Base-by-base conservation (phyloP, 2,888 invertebrate genomes). In the Cataglyphis livida region DNA sequence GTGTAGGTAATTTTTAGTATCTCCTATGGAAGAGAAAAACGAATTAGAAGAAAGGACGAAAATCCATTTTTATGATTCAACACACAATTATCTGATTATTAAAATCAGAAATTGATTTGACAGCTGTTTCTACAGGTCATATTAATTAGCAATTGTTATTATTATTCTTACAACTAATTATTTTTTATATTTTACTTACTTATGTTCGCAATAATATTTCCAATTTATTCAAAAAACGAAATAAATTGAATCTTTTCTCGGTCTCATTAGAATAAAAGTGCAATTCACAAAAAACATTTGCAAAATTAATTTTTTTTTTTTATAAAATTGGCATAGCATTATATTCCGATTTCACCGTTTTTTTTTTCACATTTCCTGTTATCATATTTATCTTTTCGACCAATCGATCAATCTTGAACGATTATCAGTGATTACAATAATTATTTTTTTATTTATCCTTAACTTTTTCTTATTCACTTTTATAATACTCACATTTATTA, bases 121-220 rank as follows among this genome's bases (percentile, higher is more conserved):
- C 15, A 59, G 2, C 28, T 59, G 15, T 59, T 28, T 59, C 12
- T 59, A 28, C 3, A 61, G 32, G 1, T n/a, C 32, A 62, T 32
- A 35, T 38, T 38, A 70, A 15, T 70, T 71, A 32, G 9, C 4
- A n/a, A 32, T 62, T 62, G 10, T n/a, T 15, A 35, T 9, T 3
- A n/a, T 57, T 57, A 21, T 57, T 66, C 0, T 28, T 10, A 66
- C 18, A 44, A 48, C 5, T 44, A 32, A 35, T 54, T 25, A 7
- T 54, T 6, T 38, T 70, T 38, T 4, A 54, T 44, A 32, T 44
- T 21, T 74, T 74, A 21, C 2, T 73, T 73, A 59, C 41, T 74
- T 74, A 9, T 44, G 12, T 21, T 21, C 12, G 25, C 4, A 32
- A 41, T 25, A 59, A 7, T 32, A 15, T n/a, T 28, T 61, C 18